Evolutionary conservation across 2,113 vertebrate species (phyloP), one percentile per base, ranked within the genome.

Genomic region (Gnathonemus longibarbis): DNA sequence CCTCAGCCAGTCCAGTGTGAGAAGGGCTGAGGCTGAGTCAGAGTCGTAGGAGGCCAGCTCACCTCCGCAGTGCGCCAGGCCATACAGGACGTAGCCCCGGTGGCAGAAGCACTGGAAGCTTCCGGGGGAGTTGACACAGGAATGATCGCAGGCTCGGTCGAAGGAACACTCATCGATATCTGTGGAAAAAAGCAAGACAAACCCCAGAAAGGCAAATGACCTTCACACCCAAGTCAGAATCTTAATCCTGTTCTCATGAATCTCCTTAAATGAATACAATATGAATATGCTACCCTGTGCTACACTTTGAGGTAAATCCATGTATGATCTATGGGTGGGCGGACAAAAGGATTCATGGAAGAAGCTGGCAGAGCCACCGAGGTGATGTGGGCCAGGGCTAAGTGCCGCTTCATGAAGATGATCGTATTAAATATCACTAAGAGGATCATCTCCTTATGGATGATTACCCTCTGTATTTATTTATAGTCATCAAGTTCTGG

Each of bases 91-190:
- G 92, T 98, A 98, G 93, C 98, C 98, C 92, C 97, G 97, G 91
- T 97, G 96, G 94, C 98, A 99, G 84, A 98, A 96, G 92, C 98
- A 99, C 95, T 99, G 97, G 95, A 99, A 99, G 91, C 98, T 99
- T 89, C 98, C 98, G 0, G 98, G 97, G 9, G 97, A 98, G 96
- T 99, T 99, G 94, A 99, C 94, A 91, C 98, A 99, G 58, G 97
- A 95, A 94, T 99, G 98, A 94, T 99, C 98, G 74, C 98, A 99
- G 89, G 98, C 96, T 3, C 98, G 96, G 92, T 99, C 98, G 0
- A 99, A 99, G 83, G 98, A 99, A 92, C 98, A 99, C 92, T 99
- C 98, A 0, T 99, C 98, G 19, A 99, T 99, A 93, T 99, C 98
- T 99, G 95, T 5, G 90, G 35, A 24, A 0, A 24, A 88, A 58